Evolutionary conservation across 2,888 invertebrate species (phyloP).

Genomic region (Tachystola acroxantha): DNA sequence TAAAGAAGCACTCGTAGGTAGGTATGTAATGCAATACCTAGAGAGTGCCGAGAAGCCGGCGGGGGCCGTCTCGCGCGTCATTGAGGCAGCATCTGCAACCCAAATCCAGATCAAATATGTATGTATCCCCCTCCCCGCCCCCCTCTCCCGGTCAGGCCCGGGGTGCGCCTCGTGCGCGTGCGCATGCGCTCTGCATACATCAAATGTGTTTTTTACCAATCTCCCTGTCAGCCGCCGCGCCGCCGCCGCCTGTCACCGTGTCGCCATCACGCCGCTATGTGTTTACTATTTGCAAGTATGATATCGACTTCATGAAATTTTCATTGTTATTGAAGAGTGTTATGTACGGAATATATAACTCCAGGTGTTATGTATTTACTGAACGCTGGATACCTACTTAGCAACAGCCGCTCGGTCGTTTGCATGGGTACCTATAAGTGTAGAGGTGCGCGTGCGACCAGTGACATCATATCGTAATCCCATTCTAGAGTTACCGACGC

Average conservation of each 20-base stretch:
- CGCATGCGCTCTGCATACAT: conserved; percentile 40
- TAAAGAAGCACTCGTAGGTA: not conserved
- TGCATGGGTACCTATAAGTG: too few relatives aligned
- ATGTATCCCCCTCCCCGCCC: conserved; percentile 27
- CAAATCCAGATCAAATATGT: conserved; percentile 58
- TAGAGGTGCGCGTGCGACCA: too few relatives aligned
- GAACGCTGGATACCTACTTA: too few relatives aligned
- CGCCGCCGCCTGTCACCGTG: conserved; percentile 7
- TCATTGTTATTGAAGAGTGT: conserved; percentile 7
- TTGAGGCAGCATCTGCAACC: conserved; percentile 40
- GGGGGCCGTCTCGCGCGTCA: too few relatives aligned
- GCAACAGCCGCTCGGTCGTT: too few relatives aligned
- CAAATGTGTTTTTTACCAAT: conserved; percentile 24
- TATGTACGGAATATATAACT: too few relatives aligned
- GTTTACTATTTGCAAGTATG: not conserved
- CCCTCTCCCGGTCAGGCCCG: conserved; percentile 5
- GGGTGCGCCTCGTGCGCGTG: conserved; percentile 15
- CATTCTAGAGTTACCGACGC: too few relatives aligned
- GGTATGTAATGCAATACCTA: not conserved
- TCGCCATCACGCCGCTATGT: not conserved
- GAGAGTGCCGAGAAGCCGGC: too few relatives aligned
- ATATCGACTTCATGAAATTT: conserved; percentile 1
- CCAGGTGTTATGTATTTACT: too few relatives aligned
- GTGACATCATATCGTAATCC: too few relatives aligned
- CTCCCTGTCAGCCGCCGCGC: too few relatives aligned